Evolutionary conservation across 2,888 invertebrate genomes (phyloP).

Genomic region (Nomada ferruginata): DNA sequence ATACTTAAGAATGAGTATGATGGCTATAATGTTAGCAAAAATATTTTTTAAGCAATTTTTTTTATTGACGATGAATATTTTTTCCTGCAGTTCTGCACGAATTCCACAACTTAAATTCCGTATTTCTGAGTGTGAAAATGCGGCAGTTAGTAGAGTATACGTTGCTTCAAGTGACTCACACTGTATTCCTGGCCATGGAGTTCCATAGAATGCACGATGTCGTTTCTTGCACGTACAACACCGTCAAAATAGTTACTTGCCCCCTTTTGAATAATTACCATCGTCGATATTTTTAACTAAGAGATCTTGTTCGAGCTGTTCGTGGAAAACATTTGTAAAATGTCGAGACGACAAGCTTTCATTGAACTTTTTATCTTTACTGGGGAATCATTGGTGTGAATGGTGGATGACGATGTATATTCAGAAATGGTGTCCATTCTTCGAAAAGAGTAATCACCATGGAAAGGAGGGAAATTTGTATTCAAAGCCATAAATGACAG

Average conservation of each 20-base stretch:
- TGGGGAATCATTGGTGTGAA: background rate
- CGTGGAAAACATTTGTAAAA: slow-evolving; percentile 53
- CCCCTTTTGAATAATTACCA: slow-evolving; percentile 49
- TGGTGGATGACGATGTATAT: no score
- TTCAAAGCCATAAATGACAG: background rate
- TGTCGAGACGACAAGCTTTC: slow-evolving; percentile 43
- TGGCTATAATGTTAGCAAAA: no score
- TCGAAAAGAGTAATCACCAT: background rate
- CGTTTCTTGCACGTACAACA: slow-evolving; percentile 24
- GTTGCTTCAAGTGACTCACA: slow-evolving; percentile 12
- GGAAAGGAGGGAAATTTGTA: background rate
- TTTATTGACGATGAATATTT: background rate
- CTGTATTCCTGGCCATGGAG: slow-evolving; percentile 35
- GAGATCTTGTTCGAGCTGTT: slow-evolving; percentile 14
- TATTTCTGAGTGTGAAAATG: background rate
- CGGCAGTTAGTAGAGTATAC: background rate
- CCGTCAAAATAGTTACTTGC: slow-evolving; percentile 56
- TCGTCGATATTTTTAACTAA: slow-evolving; percentile 43
- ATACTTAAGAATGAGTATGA: no score
- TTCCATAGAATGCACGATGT: slow-evolving; percentile 49
- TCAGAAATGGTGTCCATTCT: background rate
- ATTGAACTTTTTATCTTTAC: slow-evolving; percentile 31
- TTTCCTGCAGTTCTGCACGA: background rate
- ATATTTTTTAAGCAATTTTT: no score
- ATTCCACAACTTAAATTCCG: background rate